Conservation (phyloP, 1,140 invertebrate genomes). For the Micrasema minimum region DNA sequence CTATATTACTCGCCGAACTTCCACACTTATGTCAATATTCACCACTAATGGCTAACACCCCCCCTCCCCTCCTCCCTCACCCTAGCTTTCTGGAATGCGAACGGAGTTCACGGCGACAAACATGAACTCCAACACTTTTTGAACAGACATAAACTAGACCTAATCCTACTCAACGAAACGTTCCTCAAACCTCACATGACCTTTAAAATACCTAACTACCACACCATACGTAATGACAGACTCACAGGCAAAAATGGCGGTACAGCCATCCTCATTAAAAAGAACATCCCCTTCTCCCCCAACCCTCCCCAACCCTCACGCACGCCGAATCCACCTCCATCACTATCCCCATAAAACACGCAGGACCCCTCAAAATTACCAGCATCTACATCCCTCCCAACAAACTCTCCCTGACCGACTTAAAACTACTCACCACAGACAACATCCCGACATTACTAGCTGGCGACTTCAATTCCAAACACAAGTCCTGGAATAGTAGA, state of each 20-base stretch:
- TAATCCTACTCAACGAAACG: not conserved
- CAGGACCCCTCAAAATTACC: not conserved
- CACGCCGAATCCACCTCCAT: not conserved
- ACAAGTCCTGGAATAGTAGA: not conserved
- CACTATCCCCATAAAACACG: not conserved
- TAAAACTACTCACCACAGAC: not conserved
- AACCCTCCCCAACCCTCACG: not conserved
- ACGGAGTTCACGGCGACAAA: not conserved
- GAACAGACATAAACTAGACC: not conserved
- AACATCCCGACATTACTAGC: not conserved
- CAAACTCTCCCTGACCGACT: not conserved
- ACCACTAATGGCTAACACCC: not conserved
- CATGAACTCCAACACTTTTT: not conserved
- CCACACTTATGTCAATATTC: not conserved
- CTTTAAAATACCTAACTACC: not conserved
- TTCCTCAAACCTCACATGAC: not conserved
- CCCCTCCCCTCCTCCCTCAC: not conserved
- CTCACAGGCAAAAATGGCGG: not conserved
- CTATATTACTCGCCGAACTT: not conserved
- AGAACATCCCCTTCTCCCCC: not conserved
- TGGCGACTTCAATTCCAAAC: not conserved
- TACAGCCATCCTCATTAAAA: not conserved
- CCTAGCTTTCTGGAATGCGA: not conserved
- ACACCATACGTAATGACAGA: not conserved
- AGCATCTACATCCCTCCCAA: slow-evolving; percentile 1